Base-by-base conservation (phyloP, 1,140 invertebrate genomes). In the Acromyrmex heyeri region DNA sequence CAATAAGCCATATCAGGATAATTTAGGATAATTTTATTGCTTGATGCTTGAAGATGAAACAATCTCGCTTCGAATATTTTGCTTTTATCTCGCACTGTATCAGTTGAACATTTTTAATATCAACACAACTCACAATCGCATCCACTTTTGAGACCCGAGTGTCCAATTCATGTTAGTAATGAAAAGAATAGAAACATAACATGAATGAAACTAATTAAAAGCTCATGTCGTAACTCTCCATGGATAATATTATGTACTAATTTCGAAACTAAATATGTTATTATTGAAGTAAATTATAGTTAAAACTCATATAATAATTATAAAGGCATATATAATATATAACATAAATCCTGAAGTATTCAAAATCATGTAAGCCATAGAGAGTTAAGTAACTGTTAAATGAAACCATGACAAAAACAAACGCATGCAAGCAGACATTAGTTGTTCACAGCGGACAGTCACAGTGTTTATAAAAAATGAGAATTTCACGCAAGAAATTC, bases 391-490 rank as follows among this genome's bases (percentile, higher is more conserved):
- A 87, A 57, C 48, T 72, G 64, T 61, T 61, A 81, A 87, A 67
- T 72, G 78, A 90, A 85, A 64, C 77, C 38, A 44, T 81, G 38
- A 86, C 57, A 67, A 87, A 64, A 81, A 92, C 77, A 85, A 89
- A 82, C 75, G 83, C 87, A 91, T 87, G 90, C 91, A 91, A 86
- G 88, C 90, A 91, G 59, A 87, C 64, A 87, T 91, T 92, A 88
- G 65, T 82, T 86, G 48, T 73, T 83, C 8, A 50, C 67, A 69
- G 76, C 44, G 55, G 73, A 86, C 70, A 79, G 61, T 81, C 21
- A 85, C 59, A 77, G 50, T 70, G 30, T 90, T 78, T 59, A 14
- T 55, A 65, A 65, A 12, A 57, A 64, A 73, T 16, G 21, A 57
- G 10, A 61, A 30, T 83, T 24, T 83, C 55, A 34, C 69, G 69